Base-by-base conservation (phyloP, 2,888 invertebrate species). In the Allolobophora icterica region DNA sequence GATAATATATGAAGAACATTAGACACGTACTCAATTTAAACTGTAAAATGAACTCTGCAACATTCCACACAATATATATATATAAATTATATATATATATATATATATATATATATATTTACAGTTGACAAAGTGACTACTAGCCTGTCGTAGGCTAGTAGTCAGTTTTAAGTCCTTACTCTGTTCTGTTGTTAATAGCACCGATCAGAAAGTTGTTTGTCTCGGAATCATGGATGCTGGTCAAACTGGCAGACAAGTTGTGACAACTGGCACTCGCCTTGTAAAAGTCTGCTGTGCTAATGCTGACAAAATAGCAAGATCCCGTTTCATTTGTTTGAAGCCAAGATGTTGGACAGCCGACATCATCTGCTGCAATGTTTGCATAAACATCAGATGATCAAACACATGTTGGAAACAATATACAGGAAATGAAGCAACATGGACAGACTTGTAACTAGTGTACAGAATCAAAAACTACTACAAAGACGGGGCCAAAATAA, bases 281-380 rank as follows among this genome's bases (percentile, higher is more conserved):
- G 71, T 71, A 71, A 13, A 71, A 71, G 71, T 71, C 71, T n/a
- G 71, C 71, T 71, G 71, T n/a, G 71, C 71, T n/a, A n/a, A n/a
- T 71, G 71, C 71, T 71, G 71, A n/a, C n/a, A n/a, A 71, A 71
- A 71, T 71, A 71, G 71, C 71, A 71, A n/a, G 30, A 30, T n/a
- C 71, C 71, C n/a, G 71, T 71, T 71, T 71, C 71, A 8, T n/a
- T 71, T 71, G n/a, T 71, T 71, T 71, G 71, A 71, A 71, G 71
- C 71, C 71, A 71, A n/a, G 71, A 71, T n/a, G n/a, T n/a, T n/a
- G 30, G 71, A n/a, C 71, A 71, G 30, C 71, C 13, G 71, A 71
- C 71, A n/a, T 71, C 71, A 71, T 71, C 71, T 71, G 71, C 71
- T 71, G n/a, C 6, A 71, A 71, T 71, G n/a, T 71, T 71, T n/a